Conservation (phyloP, 2,888 invertebrate genomes). For the Pomacea canaliculata region DNA sequence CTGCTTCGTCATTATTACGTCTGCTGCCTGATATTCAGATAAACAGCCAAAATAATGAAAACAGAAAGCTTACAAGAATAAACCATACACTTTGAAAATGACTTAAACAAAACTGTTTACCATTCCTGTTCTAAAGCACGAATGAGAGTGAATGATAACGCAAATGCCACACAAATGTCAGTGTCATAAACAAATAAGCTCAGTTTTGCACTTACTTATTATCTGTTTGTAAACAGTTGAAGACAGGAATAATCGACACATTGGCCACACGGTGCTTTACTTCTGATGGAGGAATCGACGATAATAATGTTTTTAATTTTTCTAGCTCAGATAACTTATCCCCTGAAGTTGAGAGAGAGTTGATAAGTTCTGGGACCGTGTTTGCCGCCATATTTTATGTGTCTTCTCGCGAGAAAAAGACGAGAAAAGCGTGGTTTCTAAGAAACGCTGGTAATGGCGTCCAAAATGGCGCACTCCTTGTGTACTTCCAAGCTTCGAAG, state of each 20-base stretch:
- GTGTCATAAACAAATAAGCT: too few relatives aligned
- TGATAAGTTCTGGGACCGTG: constrained; percentile 23
- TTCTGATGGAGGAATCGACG: constrained; percentile 38
- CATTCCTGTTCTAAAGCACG: too few relatives aligned
- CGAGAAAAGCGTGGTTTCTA: constrained; percentile 20
- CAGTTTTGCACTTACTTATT: constrained; percentile 42
- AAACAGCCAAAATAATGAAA: too few relatives aligned
- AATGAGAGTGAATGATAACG: too few relatives aligned
- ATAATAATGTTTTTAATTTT: constrained; percentile 51
- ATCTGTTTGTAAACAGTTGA: constrained; percentile 54
- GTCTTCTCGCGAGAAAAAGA: constrained; percentile 11
- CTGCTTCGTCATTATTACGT: too few relatives aligned
- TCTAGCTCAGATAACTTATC: constrained; percentile 47
- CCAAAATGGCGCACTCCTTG: constrained; percentile 21
- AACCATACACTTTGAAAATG: too few relatives aligned
- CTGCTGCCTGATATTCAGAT: too few relatives aligned
- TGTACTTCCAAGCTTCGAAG: neutral
- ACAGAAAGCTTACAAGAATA: too few relatives aligned
- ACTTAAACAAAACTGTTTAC: too few relatives aligned
- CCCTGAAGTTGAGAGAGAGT: constrained; percentile 45
- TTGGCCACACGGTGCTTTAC: constrained; percentile 47
- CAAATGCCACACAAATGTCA: too few relatives aligned
- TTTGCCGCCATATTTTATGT: constrained; percentile 14
- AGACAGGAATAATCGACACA: constrained; percentile 52
- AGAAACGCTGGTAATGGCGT: constrained; percentile 28